Conservation (phyloP, 2,113 vertebrate genomes). For the Alaudala cheleensis region DNA sequence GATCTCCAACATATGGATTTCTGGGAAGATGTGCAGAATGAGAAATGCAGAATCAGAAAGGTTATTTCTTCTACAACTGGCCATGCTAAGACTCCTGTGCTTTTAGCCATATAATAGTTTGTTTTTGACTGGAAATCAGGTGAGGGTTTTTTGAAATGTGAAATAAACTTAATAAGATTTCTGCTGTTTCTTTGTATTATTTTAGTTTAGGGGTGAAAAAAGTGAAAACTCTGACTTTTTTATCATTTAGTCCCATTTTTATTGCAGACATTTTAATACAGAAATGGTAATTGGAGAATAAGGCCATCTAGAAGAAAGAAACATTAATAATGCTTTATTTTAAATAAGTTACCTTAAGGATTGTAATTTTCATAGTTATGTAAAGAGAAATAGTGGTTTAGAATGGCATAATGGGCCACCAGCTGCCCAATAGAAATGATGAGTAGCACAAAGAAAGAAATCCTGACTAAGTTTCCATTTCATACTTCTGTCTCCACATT, state of each 20-base stretch:
- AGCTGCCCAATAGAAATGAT: not conserved
- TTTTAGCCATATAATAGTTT: not conserved
- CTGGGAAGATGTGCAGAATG: not conserved
- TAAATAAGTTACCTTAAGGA: not conserved
- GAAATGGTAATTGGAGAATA: not conserved
- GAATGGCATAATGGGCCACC: not conserved
- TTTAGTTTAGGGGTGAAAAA: not conserved
- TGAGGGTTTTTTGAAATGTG: accelerated
- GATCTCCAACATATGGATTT: accelerated
- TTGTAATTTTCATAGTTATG: not conserved
- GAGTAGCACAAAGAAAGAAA: not conserved
- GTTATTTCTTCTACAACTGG: not conserved
- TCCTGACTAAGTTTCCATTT: not conserved
- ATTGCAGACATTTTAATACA: not conserved
- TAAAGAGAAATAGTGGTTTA: not conserved
- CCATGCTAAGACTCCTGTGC: not conserved
- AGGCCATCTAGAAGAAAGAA: not conserved
- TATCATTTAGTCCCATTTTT: not conserved
- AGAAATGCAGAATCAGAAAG: not conserved
- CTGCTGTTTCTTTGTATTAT: not conserved
- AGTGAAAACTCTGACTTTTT: not conserved
- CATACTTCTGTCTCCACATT: not conserved
- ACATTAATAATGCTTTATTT: not conserved
- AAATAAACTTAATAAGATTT: not conserved
- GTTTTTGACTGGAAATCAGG: not conserved